These are phyloP conservation scores for Eugnorisma glareosa DNA, from an alignment of 2,888 invertebrate species.

Conservation along the genomic window DNA sequence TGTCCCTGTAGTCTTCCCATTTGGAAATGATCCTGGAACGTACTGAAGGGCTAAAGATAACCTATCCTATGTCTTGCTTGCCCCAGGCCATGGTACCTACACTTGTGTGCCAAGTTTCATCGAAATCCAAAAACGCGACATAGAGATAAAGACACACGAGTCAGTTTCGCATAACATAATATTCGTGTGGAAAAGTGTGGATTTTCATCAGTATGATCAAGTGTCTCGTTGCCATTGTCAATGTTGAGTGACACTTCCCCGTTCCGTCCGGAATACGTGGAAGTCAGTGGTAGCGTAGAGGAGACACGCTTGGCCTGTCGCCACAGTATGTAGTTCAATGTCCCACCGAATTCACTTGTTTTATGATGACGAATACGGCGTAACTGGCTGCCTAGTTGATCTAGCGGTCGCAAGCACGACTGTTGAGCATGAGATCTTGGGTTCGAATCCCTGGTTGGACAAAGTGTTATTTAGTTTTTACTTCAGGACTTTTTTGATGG, in stretches of 20 bases:
- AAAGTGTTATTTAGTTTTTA: not conserved
- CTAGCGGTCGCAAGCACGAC: not conserved
- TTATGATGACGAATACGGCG: slow-evolving; percentile 1
- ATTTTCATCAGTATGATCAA: not conserved
- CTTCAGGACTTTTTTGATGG: not conserved
- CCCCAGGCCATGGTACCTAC: not conserved
- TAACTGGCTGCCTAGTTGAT: not conserved
- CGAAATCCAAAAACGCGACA: not conserved
- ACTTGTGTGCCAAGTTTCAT: not conserved
- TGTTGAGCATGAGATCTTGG: not conserved
- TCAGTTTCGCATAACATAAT: not conserved
- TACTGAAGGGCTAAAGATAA: not conserved
- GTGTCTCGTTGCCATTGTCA: slow-evolving; percentile 24
- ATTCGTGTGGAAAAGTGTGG: not conserved
- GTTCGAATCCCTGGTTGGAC: not conserved
- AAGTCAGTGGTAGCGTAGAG: slow-evolving; percentile 72
- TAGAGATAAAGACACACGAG: not conserved
- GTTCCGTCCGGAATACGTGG: slow-evolving; percentile 56
- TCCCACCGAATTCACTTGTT: slow-evolving; percentile 62
- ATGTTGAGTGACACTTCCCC: slow-evolving; percentile 54
- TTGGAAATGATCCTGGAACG: not conserved
- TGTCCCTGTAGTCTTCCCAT: not conserved
- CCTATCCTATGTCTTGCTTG: not conserved
- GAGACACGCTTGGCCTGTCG: slow-evolving; percentile 77
- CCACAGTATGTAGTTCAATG: slow-evolving; percentile 74